Evolutionary conservation across 2,113 vertebrate genomes (phyloP).

Genomic region (Phoxinus phoxinus): DNA sequence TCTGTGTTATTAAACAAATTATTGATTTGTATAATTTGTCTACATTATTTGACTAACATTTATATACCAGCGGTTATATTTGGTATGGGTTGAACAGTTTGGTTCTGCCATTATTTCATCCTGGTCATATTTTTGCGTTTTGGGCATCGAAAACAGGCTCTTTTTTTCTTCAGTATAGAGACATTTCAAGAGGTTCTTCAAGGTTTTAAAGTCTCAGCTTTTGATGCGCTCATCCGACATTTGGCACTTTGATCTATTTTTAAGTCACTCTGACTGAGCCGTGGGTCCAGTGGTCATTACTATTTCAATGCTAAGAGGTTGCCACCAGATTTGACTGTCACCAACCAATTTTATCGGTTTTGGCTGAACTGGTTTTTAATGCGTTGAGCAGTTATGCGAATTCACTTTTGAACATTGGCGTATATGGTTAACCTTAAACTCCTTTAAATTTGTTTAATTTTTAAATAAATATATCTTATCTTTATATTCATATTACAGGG

Average conservation of each 20-base stretch:
- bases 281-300: conserved; percentile 65
- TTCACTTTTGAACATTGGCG: background rate
- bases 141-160: background rate
- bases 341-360: background rate
- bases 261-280: conserved; percentile 53
- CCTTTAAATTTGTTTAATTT: background rate
- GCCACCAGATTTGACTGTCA: conserved; percentile 28
- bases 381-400: background rate
- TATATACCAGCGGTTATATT: background rate
- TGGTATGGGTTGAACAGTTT: background rate
- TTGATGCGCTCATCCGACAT: conserved; percentile 23
- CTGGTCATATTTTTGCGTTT: background rate
- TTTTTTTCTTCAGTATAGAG: background rate
- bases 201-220: background rate
- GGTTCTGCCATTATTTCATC: background rate
- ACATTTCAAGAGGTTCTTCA: background rate
- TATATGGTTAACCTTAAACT: background rate
- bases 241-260: conserved; percentile 63
- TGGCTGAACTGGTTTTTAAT: background rate
- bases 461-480: background rate
- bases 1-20: background rate
- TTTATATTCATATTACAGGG: background rate
- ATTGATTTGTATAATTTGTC: no score
- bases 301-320: conserved; percentile 70
- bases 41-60: background rate